Percentiles rank a stretch among this genome's conserved stretches.
These are phyloP conservation scores for Agonopterix subpropinquella DNA, from an alignment of 2,888 invertebrate species.

Conservation along the genomic window DNA sequence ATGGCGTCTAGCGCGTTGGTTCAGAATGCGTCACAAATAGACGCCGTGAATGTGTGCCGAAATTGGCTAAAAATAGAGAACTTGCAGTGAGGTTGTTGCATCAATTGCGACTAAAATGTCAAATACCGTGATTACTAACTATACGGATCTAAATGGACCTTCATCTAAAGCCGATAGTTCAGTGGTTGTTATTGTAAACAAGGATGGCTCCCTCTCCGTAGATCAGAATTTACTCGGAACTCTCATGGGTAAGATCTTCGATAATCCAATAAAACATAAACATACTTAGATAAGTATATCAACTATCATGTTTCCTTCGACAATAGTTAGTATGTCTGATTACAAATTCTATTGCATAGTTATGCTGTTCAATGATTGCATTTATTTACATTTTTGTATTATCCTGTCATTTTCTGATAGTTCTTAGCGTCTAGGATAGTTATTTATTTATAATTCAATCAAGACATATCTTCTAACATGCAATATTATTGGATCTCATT, in stretches of 20 bases:
- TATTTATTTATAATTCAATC: no score
- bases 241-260: constrained; percentile 80
- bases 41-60: constrained; percentile 47
- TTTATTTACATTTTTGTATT: no score
- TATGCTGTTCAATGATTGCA: no score
- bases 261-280: no score
- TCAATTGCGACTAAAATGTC: constrained; percentile 62
- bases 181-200: constrained; percentile 89
- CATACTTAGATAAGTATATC: no score
- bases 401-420: no score
- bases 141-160: constrained; percentile 70
- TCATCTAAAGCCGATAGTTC: constrained; percentile 79
- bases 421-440: no score
- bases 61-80: constrained; percentile 63
- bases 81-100: constrained; percentile 46
- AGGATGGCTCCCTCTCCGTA: constrained; percentile 89
- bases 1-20: constrained; percentile 64
- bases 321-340: no score
- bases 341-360: no score
- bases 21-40: constrained; percentile 60
- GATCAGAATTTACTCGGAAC: constrained; percentile 88
- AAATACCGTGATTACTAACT: constrained; percentile 72
- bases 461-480: no score
- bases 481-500: no score
- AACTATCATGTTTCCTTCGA: no score